A percentile compares a stretch with the other conserved stretches of the same genome.
These are phyloP conservation scores for Drosophila parvula DNA, from an alignment of 1,140 invertebrate genomes.

Conservation along the genomic window DNA sequence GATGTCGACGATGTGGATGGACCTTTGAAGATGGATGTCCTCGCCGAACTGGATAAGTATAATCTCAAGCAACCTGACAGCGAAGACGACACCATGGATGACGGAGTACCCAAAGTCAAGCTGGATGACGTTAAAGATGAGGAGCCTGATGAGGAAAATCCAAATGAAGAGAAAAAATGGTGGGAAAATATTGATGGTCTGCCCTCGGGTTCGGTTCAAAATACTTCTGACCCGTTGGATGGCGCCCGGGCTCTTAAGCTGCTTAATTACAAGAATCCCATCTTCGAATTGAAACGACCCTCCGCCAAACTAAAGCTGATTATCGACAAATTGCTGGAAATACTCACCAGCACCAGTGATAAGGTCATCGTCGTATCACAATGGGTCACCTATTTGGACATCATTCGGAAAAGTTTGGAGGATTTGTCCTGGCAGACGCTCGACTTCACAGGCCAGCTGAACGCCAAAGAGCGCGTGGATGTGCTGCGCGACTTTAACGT, in stretches of 20 bases:
- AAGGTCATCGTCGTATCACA: constrained; percentile 61
- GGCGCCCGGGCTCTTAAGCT: constrained; percentile 22
- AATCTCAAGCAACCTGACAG: neutral
- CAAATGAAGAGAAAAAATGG: neutral
- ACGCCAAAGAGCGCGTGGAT: constrained; percentile 22
- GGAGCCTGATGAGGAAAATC: no score
- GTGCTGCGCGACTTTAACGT: constrained; percentile 47
- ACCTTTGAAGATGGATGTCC: constrained; percentile 16
- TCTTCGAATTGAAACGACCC: constrained; percentile 30
- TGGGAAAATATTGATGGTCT: neutral
- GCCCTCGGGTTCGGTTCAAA: neutral
- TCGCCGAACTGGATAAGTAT: constrained; percentile 30
- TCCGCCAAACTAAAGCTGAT: constrained; percentile 48
- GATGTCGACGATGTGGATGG: constrained; percentile 5
- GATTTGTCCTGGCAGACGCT: constrained; percentile 24
- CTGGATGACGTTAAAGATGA: neutral
- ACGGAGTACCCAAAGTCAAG: neutral
- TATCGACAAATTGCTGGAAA: constrained; percentile 29
- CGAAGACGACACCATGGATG: neutral
- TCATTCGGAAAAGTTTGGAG: constrained; percentile 36
- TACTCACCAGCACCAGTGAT: constrained; percentile 42
- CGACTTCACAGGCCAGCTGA: constrained; percentile 46
- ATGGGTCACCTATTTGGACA: constrained; percentile 39
- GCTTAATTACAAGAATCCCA: constrained; percentile 49
- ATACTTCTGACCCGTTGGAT: neutral